phyloP scores from a whole-genome alignment of 2,797 vertebrate species.

The Lindbergichthys nudifrons region DNA sequence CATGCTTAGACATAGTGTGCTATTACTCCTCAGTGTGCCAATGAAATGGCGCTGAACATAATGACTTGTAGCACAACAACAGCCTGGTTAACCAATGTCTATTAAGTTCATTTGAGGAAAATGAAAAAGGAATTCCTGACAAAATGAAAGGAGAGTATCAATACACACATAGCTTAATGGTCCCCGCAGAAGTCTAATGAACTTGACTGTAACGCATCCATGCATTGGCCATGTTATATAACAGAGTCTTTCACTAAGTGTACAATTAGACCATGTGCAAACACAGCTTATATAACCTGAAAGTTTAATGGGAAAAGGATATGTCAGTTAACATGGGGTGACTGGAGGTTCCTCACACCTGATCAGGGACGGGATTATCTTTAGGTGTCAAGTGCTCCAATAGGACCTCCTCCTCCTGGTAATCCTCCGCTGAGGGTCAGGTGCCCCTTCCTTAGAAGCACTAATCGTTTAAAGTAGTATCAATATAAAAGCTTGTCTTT shows the following conservation, averaged over 20 bases:
- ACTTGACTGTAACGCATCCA: background rate
- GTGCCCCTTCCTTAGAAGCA: constrained; percentile 6
- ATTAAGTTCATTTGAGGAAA: background rate
- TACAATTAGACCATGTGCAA: constrained; percentile 63
- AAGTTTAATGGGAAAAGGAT: constrained; percentile 79
- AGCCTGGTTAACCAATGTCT: background rate
- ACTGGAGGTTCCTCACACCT: constrained; percentile 61
- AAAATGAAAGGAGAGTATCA: background rate
- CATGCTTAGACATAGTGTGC: constrained; percentile 43
- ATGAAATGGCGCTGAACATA: constrained; percentile 23
- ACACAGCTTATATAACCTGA: constrained; percentile 70
- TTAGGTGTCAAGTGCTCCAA: constrained; percentile 58
- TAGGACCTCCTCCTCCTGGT: constrained; percentile 31
- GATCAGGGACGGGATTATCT: constrained; percentile 57
- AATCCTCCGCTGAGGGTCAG: constrained; percentile 22
- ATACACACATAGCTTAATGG: background rate
- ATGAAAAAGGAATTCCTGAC: background rate
- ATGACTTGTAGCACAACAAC: background rate
- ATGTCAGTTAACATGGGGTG: constrained; percentile 59
- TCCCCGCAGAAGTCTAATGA: background rate
- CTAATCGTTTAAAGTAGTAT: background rate
- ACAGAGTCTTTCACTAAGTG: constrained; percentile 48
- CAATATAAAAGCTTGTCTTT: background rate
- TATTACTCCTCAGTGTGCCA: constrained; percentile 11
- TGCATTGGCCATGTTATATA: constrained; percentile 37